Conservation (phyloP, 2,888 invertebrate genomes). For the Argyra leucocephala region DNA sequence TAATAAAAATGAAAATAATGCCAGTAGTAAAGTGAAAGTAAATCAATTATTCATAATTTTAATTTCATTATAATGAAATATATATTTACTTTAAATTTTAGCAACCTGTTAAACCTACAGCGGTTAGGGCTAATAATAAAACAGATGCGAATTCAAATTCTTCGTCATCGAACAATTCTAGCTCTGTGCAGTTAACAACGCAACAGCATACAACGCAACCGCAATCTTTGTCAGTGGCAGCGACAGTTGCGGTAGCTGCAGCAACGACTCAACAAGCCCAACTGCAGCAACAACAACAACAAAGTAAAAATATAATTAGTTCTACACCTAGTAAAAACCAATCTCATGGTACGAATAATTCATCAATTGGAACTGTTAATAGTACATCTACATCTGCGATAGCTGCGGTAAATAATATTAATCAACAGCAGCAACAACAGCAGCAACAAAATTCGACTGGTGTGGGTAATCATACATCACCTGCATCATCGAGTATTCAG, state of each 20-base stretch:
- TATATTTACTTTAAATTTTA: slow-evolving; percentile 34
- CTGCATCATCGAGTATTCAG: slow-evolving; percentile 36
- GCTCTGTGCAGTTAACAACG: slow-evolving; percentile 14
- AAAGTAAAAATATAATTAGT: slow-evolving; percentile 35
- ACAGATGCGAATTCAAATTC: slow-evolving; percentile 25
- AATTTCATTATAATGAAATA: slow-evolving; percentile 12
- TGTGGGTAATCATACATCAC: slow-evolving; percentile 30
- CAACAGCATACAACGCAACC: slow-evolving; percentile 37
- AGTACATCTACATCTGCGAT: slow-evolving; percentile 23
- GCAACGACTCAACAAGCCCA: slow-evolving; percentile 47
- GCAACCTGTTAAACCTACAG: slow-evolving; percentile 79
- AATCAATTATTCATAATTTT: slow-evolving; percentile 25
- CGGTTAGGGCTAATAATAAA: slow-evolving; percentile 56
- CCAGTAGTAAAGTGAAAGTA: slow-evolving; percentile 44
- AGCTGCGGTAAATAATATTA: slow-evolving; percentile 23
- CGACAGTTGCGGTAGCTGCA: slow-evolving; percentile 44
- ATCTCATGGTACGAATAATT: slow-evolving; percentile 26
- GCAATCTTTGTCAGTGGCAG: slow-evolving; percentile 43
- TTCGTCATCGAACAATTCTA: slow-evolving; percentile 26
- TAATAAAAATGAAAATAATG: slow-evolving; percentile 44
- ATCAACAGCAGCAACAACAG: slow-evolving; percentile 18
- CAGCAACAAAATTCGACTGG: slow-evolving; percentile 21
- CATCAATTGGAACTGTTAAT: slow-evolving; percentile 11
- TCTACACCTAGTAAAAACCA: slow-evolving; percentile 44
- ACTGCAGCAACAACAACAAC: slow-evolving; percentile 35